phyloP scores from a whole-genome alignment of 2,113 vertebrate genomes.

The Pardalotus punctatus region DNA sequence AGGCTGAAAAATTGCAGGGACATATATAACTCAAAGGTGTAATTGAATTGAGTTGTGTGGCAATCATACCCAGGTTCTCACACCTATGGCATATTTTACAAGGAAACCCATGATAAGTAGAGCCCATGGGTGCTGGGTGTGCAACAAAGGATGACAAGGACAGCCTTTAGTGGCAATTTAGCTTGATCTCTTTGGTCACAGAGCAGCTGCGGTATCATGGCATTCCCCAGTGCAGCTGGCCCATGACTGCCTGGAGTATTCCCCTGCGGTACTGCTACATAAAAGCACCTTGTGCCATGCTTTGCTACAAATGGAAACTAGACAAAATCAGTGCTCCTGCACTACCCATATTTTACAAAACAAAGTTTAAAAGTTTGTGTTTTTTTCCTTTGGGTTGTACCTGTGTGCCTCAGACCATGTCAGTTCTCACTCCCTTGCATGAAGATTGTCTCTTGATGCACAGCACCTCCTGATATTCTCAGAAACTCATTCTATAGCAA shows the following conservation, averaged over 20 bases:
- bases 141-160: neutral
- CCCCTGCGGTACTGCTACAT: neutral
- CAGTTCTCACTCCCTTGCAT: neutral
- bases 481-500: neutral
- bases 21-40: slow-evolving; percentile 17
- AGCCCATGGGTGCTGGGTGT: neutral
- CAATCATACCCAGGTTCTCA: slow-evolving; percentile 20
- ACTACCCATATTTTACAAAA: neutral
- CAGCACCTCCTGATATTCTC: neutral
- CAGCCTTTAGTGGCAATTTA: slow-evolving; percentile 4
- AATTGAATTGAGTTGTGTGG: slow-evolving; percentile 47
- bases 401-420: neutral
- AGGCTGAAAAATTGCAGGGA: slow-evolving; percentile 43
- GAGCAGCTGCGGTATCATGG: neutral
- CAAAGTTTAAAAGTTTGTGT: fast-evolving
- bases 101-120: slow-evolving; percentile 7
- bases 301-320: neutral
- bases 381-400: neutral
- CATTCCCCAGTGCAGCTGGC: neutral
- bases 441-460: neutral
- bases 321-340: neutral
- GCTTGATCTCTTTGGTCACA: neutral
- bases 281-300: neutral
- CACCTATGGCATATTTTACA: slow-evolving; percentile 13
- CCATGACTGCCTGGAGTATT: neutral